These are phyloP conservation scores for Nephrotoma flavescens DNA, from an alignment of 2,888 invertebrate species.

Conservation along the genomic window DNA sequence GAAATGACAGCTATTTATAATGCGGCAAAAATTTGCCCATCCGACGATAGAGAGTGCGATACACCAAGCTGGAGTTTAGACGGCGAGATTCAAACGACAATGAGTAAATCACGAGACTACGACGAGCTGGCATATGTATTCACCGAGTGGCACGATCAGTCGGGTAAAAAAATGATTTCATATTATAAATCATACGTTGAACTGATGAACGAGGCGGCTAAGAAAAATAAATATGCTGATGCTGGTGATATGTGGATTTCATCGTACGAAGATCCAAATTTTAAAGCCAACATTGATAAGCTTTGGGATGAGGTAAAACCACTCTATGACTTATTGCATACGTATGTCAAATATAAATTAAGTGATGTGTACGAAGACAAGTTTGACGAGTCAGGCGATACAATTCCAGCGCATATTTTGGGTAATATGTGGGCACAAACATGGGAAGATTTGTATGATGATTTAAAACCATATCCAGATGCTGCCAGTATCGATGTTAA, in stretches of 20 bases:
- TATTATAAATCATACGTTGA: conserved; percentile 51
- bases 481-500: conserved; percentile 33
- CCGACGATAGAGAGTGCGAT: conserved; percentile 15
- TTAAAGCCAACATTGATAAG: conserved; percentile 14
- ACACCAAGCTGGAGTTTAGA: conserved; percentile 2
- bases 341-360: conserved; percentile 6
- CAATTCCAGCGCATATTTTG: conserved; percentile 38
- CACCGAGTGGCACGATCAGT: conserved; percentile 64
- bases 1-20: conserved; percentile 25
- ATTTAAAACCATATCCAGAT: conserved; percentile 27
- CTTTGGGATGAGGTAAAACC: conserved; percentile 8
- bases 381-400: conserved; percentile 24
- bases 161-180: conserved; percentile 45
- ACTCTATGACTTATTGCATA: conserved; percentile 7
- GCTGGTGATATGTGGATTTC: conserved; percentile 38
- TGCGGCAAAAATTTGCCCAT: conserved; percentile 25
- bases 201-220: conserved; percentile 52
- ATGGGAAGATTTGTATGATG: conserved; percentile 31
- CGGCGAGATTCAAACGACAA: conserved; percentile 10
- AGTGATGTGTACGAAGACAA: conserved; percentile 16
- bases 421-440: conserved; percentile 33
- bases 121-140: conserved; percentile 64
- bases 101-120: conserved; percentile 54
- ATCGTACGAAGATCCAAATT: conserved; percentile 27
- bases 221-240: conserved; percentile 50